Evolutionary conservation across 2,113 vertebrate species (phyloP).

Genomic region (Chlorocebus sabaeus): DNA sequence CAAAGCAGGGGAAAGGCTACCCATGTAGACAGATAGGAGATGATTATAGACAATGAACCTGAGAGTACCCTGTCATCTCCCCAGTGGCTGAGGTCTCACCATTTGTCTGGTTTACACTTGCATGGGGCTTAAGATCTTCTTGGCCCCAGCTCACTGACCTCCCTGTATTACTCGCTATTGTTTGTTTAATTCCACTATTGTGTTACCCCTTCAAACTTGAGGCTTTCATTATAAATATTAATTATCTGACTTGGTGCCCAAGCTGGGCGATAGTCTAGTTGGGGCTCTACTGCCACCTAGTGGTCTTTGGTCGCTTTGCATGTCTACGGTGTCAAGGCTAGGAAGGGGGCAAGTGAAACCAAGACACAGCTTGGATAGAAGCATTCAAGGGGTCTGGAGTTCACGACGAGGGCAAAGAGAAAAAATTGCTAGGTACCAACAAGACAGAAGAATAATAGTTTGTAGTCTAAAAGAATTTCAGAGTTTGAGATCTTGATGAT

Average conservation of each 20-base stretch:
- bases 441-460: neutral
- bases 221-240: neutral
- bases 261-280: neutral
- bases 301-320: neutral
- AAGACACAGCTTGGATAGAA: neutral
- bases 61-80: neutral
- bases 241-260: neutral
- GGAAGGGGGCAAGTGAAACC: neutral
- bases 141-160: neutral
- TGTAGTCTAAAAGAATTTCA: neutral
- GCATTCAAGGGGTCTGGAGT: neutral
- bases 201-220: neutral
- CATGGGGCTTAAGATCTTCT: neutral
- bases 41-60: neutral
- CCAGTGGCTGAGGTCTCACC: neutral
- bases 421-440: neutral
- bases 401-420: neutral
- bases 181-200: neutral
- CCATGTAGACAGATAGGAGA: neutral
- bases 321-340: neutral
- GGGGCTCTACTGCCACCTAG: slow-evolving; percentile 39
- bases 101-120: neutral
- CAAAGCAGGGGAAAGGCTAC: neutral
- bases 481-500: neutral
- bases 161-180: neutral